phyloP scores from a whole-genome alignment of 2,797 vertebrate genomes.

The Ataeniobius toweri region DNA sequence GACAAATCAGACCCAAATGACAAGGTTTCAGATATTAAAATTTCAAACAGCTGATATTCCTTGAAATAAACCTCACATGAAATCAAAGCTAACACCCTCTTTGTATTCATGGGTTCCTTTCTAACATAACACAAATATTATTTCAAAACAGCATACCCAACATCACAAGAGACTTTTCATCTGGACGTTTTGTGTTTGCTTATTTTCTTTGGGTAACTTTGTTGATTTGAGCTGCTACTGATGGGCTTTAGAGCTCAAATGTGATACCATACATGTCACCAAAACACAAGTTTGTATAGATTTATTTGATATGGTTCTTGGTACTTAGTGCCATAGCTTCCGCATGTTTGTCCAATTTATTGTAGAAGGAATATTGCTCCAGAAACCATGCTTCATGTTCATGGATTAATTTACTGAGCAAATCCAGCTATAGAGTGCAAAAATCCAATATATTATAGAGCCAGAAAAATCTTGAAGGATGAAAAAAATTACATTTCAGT shows the following conservation, averaged over 20 bases:
- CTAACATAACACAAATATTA: conserved; percentile 69
- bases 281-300: neutral
- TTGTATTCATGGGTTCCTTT: conserved; percentile 69
- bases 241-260: conserved; percentile 14
- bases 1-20: conserved; percentile 65
- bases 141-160: conserved; percentile 51
- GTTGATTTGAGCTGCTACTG: conserved; percentile 1
- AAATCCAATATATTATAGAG: neutral
- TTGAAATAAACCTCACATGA: conserved; percentile 37
- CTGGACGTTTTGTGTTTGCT: conserved; percentile 7
- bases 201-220: conserved; percentile 45
- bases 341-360: neutral
- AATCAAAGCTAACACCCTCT: conserved; percentile 64
- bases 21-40: conserved; percentile 55
- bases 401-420: neutral
- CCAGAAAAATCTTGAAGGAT: neutral
- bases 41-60: conserved; percentile 41
- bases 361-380: neutral
- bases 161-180: conserved; percentile 52
- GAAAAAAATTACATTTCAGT: neutral
- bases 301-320: neutral
- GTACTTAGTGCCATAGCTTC: neutral
- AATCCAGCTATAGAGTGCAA: neutral
- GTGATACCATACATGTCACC: neutral
- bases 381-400: neutral